Percentiles rank a stretch among this genome's conserved stretches.
Conservation (phyloP, 64 coral and sea anemone species). For the Orbicella faveolata region DNA sequence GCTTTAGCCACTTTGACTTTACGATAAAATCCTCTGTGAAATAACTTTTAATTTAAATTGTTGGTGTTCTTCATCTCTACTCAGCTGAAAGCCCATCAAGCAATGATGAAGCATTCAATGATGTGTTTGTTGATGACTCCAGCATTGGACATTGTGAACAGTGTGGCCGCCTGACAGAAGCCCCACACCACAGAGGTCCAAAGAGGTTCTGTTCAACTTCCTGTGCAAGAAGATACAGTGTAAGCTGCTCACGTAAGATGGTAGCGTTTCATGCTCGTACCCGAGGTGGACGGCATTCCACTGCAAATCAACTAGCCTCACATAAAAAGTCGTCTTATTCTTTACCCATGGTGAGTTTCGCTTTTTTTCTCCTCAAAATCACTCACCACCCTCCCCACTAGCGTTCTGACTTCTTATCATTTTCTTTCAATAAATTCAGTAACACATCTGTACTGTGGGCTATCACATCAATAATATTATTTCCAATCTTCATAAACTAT, state of each 20-base stretch:
- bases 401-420: no score
- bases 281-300: slow-evolving; percentile 46
- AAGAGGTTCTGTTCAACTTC: slow-evolving; percentile 92
- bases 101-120: slow-evolving; percentile 87
- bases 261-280: slow-evolving; percentile 78
- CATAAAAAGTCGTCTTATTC: slow-evolving; percentile 65
- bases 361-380: slow-evolving; percentile 19
- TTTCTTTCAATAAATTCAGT: no score
- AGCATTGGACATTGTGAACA: slow-evolving; percentile 78
- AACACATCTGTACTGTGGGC: no score
- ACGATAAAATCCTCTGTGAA: no score
- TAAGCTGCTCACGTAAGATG: slow-evolving; percentile 95
- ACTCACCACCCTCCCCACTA: slow-evolving; percentile 19
- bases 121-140: slow-evolving; percentile 79
- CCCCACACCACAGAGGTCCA: slow-evolving; percentile 74
- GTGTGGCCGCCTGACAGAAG: slow-evolving; percentile 74
- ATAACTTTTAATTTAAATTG: no score
- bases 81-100: slow-evolving; percentile 67
- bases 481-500: no score
- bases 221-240: slow-evolving; percentile 91
- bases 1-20: no score
- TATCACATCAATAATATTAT: no score
- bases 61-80: neutral
- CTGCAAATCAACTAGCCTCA: slow-evolving; percentile 50
- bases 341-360: slow-evolving; percentile 50